Base-by-base conservation (phyloP, 37 sponge, comb jelly and placozoan genomes). In the Bolinopsis microptera region DNA sequence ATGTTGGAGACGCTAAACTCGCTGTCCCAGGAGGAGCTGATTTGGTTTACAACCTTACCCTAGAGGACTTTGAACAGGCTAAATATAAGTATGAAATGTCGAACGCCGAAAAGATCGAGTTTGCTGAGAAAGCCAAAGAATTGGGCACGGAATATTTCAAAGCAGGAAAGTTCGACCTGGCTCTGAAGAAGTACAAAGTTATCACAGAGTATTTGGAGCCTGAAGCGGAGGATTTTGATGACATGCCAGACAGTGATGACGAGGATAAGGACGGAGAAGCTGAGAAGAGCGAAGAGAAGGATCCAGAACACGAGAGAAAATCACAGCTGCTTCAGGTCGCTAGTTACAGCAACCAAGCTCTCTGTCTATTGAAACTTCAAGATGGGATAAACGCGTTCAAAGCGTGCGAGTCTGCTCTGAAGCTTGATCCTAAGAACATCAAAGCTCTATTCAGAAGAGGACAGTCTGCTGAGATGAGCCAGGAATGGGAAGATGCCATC, bases 371-470 rank as follows among this genome's bases (percentile, higher is more conserved):
- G 76, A 97, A 98, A 69, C 93, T 95, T 36, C 40, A 92, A 3
- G 94, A 96, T 23, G 92, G 92, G 0, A 39, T 18, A 0, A 75
- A 70, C 21, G 96, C 96, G 0, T 38, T 93, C 67, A 83, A 92
- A 0, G 93, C 95, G 31, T 98, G 98, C 68, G 83, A 94, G 31
- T 40, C 95, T 95, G 97, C 95, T 0, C 90, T 97, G 18, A 31
- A 93, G 39, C 83, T 93, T 8, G 97, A 98, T 70, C 69, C 36
- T 0, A 68, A 30, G 1, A 98, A 98, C 76, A 76, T 97, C 35
- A 98, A 98, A 76, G 97, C 96, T n/a, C 94, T 94, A 35, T 98
- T 96, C 82, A 95, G 98, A 83, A 86, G 93, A 76, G 98, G 97
- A 0, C 97, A 97, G 95, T 97, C 97, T 40, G 76, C 92, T 74